phyloP scores from a whole-genome alignment of 2,113 vertebrate genomes.

The Anoplopoma fimbria region DNA sequence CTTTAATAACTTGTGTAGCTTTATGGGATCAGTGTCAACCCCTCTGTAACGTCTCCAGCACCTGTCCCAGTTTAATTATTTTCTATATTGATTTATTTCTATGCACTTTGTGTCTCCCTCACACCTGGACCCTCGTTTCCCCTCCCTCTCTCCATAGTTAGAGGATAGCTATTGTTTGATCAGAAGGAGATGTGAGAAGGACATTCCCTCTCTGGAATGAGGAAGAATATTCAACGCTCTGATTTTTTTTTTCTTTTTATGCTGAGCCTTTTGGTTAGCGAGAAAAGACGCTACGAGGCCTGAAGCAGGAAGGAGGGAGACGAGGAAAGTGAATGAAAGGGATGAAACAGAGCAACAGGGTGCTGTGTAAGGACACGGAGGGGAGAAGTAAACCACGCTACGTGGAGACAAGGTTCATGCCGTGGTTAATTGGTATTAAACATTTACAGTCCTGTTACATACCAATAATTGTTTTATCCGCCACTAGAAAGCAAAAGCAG shows the following conservation, averaged over 20 bases:
- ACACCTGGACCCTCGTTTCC: conserved; percentile 24
- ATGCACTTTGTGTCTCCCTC: conserved; percentile 16
- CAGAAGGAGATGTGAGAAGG: conserved; percentile 65
- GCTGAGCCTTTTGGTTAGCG: conserved; percentile 31
- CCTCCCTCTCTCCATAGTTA: conserved; percentile 11
- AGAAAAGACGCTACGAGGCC: conserved; percentile 27
- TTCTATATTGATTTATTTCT: conserved; percentile 8
- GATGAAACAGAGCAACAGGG: conserved; percentile 35
- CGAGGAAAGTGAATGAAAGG: conserved; percentile 10
- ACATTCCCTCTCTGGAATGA: conserved; percentile 64
- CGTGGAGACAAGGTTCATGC: conserved; percentile 61
- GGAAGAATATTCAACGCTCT: conserved; percentile 51
- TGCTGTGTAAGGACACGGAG: conserved; percentile 27
- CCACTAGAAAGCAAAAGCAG: neutral
- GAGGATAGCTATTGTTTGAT: conserved; percentile 63
- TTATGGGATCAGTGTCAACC: neutral
- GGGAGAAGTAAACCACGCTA: conserved; percentile 37
- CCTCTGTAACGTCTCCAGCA: neutral
- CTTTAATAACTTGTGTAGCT: conserved; percentile 15
- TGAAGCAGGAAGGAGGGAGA: conserved; percentile 27
- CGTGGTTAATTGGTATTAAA: conserved; percentile 59
- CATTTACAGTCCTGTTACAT: conserved; percentile 66
- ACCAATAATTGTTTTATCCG: conserved; percentile 1
- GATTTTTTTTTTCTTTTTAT: conserved; percentile 34
- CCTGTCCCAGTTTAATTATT: conserved; percentile 15